Conservation (phyloP, 2,113 vertebrate genomes). For the Clarias macrocephalus region DNA sequence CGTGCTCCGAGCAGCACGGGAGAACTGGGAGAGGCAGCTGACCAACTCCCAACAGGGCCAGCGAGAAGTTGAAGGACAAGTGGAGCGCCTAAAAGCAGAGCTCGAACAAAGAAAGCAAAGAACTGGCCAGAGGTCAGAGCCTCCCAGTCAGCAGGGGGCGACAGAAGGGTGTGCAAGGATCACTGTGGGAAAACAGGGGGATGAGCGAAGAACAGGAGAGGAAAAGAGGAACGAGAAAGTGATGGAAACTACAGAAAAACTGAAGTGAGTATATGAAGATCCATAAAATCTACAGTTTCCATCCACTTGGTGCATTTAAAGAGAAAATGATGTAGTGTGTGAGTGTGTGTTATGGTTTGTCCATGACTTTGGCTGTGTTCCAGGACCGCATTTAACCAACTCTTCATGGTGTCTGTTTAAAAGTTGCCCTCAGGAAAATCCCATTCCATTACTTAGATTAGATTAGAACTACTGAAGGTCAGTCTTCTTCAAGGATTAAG, state of each 20-base stretch:
- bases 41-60: conserved; percentile 60
- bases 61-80: conserved; percentile 64
- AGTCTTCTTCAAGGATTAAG: background rate
- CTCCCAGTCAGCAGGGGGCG: conserved; percentile 54
- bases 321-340: background rate
- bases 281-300: background rate
- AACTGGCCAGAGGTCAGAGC: background rate
- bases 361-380: background rate
- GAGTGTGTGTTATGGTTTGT: background rate
- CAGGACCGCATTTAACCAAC: background rate
- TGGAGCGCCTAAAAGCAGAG: conserved; percentile 62
- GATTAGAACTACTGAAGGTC: background rate
- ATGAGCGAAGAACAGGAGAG: conserved; percentile 56
- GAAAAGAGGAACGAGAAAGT: conserved; percentile 55
- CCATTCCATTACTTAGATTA: background rate
- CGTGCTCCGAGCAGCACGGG: conserved; percentile 53
- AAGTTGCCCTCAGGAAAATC: background rate
- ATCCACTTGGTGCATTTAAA: background rate
- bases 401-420: background rate
- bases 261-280: conserved; percentile 61
- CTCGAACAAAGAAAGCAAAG: conserved; percentile 60
- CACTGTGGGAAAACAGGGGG: conserved; percentile 58
- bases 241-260: conserved; percentile 60
- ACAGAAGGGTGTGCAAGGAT: conserved; percentile 65
- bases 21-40: conserved; percentile 66